phyloP scores from a whole-genome alignment of 2,797 vertebrate genomes.

The Gymnoscopelus microlampas region DNA sequence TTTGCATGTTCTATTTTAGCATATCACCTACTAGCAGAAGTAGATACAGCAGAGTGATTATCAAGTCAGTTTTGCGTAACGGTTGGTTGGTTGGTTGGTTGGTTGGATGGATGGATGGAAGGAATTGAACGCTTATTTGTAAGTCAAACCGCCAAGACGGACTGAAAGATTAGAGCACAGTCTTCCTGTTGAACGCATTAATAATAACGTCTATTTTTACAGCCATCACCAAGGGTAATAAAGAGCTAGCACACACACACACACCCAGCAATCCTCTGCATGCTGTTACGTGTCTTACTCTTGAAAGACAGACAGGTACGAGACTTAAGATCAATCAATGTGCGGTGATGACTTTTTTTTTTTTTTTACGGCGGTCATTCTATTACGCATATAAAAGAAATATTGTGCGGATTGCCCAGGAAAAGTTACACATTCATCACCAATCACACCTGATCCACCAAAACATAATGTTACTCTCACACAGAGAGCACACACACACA shows the following conservation, averaged over 20 bases:
- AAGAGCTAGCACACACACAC: slow-evolving; percentile 17
- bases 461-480: slow-evolving; percentile 31
- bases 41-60: background rate
- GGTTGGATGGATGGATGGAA: slow-evolving; percentile 50
- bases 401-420: background rate
- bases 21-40: background rate
- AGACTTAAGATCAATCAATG: slow-evolving; percentile 11
- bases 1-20: background rate
- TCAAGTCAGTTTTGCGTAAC: background rate
- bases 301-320: slow-evolving; percentile 41
- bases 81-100: slow-evolving; percentile 8
- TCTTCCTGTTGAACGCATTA: slow-evolving; percentile 23
- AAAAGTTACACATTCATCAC: slow-evolving; percentile 10
- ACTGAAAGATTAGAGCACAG: slow-evolving; percentile 13
- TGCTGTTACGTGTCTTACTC: slow-evolving; percentile 21
- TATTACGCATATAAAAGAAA: slow-evolving; percentile 24
- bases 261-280: slow-evolving; percentile 30
- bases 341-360: slow-evolving; percentile 3
- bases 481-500: slow-evolving; percentile 38
- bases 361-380: slow-evolving; percentile 1
- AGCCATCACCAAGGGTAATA: slow-evolving; percentile 36
- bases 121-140: slow-evolving; percentile 11
- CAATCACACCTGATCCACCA: slow-evolving; percentile 42
- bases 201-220: slow-evolving; percentile 27
- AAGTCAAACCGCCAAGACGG: slow-evolving; percentile 25